Conservation (phyloP, 2,797 vertebrate genomes). For the Spondyliosoma cantharus region DNA sequence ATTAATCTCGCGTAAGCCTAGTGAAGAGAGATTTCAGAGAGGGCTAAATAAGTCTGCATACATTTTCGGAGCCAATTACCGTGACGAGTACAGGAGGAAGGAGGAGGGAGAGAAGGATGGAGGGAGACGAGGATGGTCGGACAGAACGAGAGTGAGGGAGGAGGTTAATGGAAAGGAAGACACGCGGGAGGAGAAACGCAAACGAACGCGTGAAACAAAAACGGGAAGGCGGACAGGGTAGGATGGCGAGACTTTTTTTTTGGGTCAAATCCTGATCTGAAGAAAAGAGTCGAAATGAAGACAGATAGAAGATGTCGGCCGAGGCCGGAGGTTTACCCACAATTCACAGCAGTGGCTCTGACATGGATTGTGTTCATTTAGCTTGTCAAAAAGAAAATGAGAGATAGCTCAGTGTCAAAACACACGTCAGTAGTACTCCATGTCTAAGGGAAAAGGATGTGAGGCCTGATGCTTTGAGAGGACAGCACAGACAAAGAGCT, state of each 20-base stretch:
- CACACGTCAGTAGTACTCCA: not conserved
- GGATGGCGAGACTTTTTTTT: not conserved
- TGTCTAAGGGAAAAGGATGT: not conserved
- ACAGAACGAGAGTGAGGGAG: conserved; percentile 33
- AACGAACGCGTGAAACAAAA: conserved; percentile 18
- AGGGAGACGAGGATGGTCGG: conserved; percentile 1
- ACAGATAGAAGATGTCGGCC: not conserved
- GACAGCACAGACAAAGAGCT: conserved; percentile 39
- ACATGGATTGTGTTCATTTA: not conserved
- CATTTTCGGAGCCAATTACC: conserved; percentile 74
- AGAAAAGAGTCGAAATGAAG: not conserved
- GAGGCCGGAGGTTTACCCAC: not conserved
- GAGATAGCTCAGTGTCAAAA: conserved; percentile 27
- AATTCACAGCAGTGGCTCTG: not conserved
- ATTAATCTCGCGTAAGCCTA: conserved; percentile 69
- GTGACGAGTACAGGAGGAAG: conserved; percentile 47
- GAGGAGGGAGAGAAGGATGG: not conserved
- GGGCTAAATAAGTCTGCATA: conserved; percentile 71
- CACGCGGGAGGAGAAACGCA: conserved; percentile 10
- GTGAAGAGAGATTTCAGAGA: conserved; percentile 66
- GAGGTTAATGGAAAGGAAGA: conserved; percentile 8
- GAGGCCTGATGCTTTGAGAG: conserved; percentile 28
- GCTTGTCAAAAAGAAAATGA: not conserved
- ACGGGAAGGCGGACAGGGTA: not conserved
- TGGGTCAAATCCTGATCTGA: conserved; percentile 16